Evolutionary conservation across 2,113 vertebrate species (phyloP).

Genomic region (Pollimyrus isidori): DNA sequence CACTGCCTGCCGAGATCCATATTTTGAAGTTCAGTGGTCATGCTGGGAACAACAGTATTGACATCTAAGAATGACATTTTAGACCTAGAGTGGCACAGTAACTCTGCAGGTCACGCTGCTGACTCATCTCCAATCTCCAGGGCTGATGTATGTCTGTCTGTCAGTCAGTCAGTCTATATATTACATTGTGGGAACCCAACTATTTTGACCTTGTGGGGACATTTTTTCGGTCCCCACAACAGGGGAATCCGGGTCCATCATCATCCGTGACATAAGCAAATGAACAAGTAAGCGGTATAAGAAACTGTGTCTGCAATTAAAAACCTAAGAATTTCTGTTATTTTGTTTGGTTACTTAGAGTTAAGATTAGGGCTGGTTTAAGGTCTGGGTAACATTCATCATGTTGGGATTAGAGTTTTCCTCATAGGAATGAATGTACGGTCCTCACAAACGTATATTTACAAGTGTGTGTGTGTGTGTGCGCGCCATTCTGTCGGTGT

Average conservation of each 20-base stretch:
- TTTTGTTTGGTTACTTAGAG: background rate
- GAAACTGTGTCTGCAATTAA: background rate
- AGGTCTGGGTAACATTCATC: background rate
- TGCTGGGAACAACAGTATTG: background rate
- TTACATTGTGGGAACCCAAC: background rate
- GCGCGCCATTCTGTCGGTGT: background rate
- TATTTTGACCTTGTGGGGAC: background rate
- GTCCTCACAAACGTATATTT: background rate
- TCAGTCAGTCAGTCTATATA: background rate
- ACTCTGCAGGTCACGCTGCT: background rate
- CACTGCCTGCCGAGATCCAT: background rate
- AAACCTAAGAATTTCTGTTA: background rate
- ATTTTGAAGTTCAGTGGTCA: background rate
- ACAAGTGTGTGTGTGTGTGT: background rate
- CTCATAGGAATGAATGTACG: background rate
- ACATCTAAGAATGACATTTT: background rate
- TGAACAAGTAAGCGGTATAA: background rate
- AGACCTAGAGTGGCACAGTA: background rate
- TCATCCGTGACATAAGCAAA: background rate
- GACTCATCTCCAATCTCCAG: background rate
- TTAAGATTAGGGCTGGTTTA: background rate
- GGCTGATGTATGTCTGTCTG: background rate
- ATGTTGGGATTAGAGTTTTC: background rate
- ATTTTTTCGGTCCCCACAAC: background rate
- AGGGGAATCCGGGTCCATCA: slow-evolving; percentile 31